A percentile compares a stretch with the other conserved stretches of the same genome.
phyloP scores from a whole-genome alignment of 2,113 vertebrate species.

The Chroicocephalus ridibundus region DNA sequence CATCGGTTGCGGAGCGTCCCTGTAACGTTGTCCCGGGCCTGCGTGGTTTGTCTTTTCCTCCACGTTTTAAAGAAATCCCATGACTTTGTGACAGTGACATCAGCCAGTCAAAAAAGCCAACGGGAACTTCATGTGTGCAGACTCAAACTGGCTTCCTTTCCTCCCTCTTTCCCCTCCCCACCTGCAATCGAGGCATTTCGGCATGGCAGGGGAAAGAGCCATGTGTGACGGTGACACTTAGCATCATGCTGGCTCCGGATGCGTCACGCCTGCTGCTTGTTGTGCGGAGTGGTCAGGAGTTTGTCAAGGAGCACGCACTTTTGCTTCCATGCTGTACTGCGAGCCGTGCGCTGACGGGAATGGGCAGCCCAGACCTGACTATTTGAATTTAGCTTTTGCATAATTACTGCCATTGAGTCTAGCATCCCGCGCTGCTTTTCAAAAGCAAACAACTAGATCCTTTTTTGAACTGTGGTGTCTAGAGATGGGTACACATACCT shows the following conservation, averaged over 20 bases:
- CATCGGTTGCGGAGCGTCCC: neutral
- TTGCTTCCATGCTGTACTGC: fast-evolving
- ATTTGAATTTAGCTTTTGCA: neutral
- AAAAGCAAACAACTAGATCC: too few relatives aligned
- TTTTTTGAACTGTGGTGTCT: neutral
- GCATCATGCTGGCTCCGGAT: neutral
- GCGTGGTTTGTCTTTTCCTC: neutral
- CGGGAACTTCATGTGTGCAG: neutral
- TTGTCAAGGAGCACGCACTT: neutral
- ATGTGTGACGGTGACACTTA: neutral
- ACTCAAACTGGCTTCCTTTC: neutral
- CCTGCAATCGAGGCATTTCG: neutral
- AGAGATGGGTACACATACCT: neutral
- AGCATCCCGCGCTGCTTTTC: fast-evolving
- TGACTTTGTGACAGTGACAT: neutral
- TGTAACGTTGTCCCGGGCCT: neutral
- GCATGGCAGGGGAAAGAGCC: neutral
- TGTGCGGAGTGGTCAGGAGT: neutral
- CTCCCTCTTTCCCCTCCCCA: neutral
- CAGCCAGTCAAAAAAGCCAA: neutral
- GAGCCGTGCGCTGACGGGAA: fast-evolving
- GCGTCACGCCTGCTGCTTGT: neutral
- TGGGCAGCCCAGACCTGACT: neutral
- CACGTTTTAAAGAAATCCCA: neutral
- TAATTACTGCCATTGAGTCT: fast-evolving